Conservation (phyloP, 2,113 vertebrate species). For the Hippocampus guttulatus region DNA sequence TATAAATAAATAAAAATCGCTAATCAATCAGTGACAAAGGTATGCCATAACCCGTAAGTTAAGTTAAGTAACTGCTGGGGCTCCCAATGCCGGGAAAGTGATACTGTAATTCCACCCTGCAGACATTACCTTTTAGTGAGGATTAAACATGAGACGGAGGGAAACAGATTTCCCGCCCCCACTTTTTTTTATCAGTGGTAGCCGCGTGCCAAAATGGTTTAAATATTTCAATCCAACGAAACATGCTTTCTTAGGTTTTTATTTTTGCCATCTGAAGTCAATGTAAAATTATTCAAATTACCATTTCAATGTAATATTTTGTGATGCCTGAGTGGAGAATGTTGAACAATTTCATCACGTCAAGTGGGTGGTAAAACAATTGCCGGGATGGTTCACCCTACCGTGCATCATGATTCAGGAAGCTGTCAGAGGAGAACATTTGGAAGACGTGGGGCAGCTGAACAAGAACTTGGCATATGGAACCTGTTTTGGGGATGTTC, state of each 20-base stretch:
- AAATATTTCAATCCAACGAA: too few species aligned
- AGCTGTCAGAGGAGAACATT: slow-evolving; percentile 76
- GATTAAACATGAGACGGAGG: too few species aligned
- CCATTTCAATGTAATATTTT: background rate
- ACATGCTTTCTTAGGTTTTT: too few species aligned
- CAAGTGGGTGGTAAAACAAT: background rate
- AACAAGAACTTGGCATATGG: slow-evolving; percentile 86
- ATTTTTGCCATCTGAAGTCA: background rate
- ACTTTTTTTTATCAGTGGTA: too few species aligned
- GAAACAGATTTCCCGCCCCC: too few species aligned
- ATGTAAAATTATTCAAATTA: background rate
- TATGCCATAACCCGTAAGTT: background rate
- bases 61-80: too few species aligned
- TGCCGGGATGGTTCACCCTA: slow-evolving; percentile 37
- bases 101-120: too few species aligned
- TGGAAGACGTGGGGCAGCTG: slow-evolving; percentile 95
- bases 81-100: too few species aligned
- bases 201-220: too few species aligned
- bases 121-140: too few species aligned
- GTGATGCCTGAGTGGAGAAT: too few species aligned
- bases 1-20: background rate
- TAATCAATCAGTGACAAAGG: background rate
- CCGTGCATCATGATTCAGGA: slow-evolving; percentile 78
- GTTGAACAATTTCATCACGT: too few species aligned
- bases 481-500: slow-evolving; percentile 77